These are phyloP conservation scores for Antheraea pernyi DNA, from an alignment of 1,140 invertebrate genomes.

Conservation along the genomic window DNA sequence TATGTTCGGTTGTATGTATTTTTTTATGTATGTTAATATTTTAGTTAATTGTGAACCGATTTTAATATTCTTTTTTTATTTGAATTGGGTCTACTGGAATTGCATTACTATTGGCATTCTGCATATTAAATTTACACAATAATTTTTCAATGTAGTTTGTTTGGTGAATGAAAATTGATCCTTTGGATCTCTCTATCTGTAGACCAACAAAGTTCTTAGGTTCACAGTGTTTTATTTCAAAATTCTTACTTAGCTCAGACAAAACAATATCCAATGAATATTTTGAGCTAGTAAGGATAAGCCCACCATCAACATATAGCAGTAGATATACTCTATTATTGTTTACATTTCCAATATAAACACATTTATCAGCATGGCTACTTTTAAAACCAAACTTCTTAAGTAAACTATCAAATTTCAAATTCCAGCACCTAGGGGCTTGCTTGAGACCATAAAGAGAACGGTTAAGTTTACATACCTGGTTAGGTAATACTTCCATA, in stretches of 20 bases:
- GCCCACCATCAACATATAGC: conserved; percentile 26
- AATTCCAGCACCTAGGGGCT: not conserved
- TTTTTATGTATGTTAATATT: no score
- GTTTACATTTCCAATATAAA: conserved; percentile 32
- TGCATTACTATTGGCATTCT: not conserved
- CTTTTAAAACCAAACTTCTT: no score
- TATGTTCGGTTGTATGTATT: no score
- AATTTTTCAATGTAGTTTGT: conserved; percentile 27
- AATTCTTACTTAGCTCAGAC: conserved; percentile 27
- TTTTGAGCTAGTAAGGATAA: conserved; percentile 23
- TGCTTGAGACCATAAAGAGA: conserved; percentile 28
- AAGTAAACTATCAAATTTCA: no score
- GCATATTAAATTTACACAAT: conserved; percentile 26
- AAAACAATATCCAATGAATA: conserved; percentile 25
- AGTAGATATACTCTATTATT: conserved; percentile 32
- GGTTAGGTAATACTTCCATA: conserved; percentile 21
- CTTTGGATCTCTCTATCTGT: conserved; percentile 19
- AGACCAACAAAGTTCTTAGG: conserved; percentile 25
- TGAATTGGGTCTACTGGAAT: no score
- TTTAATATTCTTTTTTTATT: no score
- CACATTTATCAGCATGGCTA: conserved; percentile 19
- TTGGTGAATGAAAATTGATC: conserved; percentile 20
- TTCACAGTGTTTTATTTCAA: conserved; percentile 18
- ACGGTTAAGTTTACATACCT: conserved; percentile 35
- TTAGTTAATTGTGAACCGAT: no score